Conservation (phyloP, 2,797 vertebrate species). For the Anabacerthia variegaticeps region DNA sequence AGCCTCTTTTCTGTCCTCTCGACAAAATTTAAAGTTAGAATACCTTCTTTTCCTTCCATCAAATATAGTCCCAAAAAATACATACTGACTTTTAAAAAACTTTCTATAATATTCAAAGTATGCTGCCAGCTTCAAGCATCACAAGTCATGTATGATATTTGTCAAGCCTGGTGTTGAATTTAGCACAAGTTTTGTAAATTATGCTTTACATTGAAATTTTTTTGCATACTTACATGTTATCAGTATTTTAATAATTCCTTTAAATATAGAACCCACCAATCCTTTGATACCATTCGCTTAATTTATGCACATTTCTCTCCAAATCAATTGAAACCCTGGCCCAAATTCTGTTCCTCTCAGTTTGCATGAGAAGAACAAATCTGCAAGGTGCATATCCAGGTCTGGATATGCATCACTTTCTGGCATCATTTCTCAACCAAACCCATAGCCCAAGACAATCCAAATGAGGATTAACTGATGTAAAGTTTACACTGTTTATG, state of each 20-base stretch:
- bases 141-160: not conserved
- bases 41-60: not conserved
- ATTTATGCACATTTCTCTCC: not conserved
- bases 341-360: not conserved
- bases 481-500: slow-evolving; percentile 19
- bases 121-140: not conserved
- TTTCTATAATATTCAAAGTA: not conserved
- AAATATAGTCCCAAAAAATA: not conserved
- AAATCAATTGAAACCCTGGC: not conserved
- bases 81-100: not conserved
- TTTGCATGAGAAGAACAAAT: not conserved
- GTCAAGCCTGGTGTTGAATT: not conserved
- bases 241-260: not conserved
- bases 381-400: not conserved
- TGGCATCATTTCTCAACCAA: not conserved
- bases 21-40: not conserved
- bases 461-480: not conserved
- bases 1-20: not conserved
- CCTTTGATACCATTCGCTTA: not conserved
- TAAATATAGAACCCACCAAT: not conserved
- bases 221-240: not conserved
- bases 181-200: not conserved
- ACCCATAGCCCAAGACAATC: not conserved
- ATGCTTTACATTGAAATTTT: not conserved
- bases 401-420: not conserved